Conservation (phyloP, 2,113 vertebrate genomes). For the Oostethus manadensis region DNA sequence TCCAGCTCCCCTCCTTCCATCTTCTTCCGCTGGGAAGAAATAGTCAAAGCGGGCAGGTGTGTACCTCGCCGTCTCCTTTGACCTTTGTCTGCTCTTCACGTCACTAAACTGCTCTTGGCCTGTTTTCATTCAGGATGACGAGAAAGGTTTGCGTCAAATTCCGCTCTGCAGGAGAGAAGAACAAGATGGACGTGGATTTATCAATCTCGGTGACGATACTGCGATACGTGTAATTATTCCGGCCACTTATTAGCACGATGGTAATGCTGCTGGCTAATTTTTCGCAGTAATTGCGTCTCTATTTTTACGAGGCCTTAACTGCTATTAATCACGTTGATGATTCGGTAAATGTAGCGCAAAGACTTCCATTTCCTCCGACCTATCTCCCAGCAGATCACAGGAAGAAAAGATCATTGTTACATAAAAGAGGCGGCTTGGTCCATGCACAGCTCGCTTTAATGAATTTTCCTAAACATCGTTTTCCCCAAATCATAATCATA, state of each 20-base stretch:
- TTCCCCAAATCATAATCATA: constrained; percentile 57
- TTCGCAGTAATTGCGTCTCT: constrained; percentile 71
- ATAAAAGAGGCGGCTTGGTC: constrained; percentile 42
- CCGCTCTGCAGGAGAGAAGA: constrained; percentile 69
- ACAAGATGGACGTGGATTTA: constrained; percentile 71
- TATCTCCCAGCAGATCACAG: constrained; percentile 53
- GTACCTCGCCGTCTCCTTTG: constrained; percentile 29
- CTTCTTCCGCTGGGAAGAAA: constrained; percentile 54
- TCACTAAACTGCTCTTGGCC: constrained; percentile 14
- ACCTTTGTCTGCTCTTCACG: background rate
- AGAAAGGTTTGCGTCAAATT: constrained; percentile 63
- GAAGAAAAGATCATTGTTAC: constrained; percentile 57
- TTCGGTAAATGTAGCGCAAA: constrained; percentile 72
- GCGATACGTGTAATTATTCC: constrained; percentile 76
- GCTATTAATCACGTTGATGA: constrained; percentile 75
- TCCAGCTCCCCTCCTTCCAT: constrained; percentile 46
- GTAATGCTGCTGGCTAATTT: constrained; percentile 70
- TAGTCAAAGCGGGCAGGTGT: constrained; percentile 40
- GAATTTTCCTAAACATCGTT: constrained; percentile 31
- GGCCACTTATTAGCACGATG: constrained; percentile 72
- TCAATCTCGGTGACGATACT: constrained; percentile 74
- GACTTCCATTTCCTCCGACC: constrained; percentile 64
- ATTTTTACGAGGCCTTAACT: constrained; percentile 73
- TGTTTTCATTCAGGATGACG: constrained; percentile 37
- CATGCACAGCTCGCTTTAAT: constrained; percentile 50